Percentiles rank a stretch among this genome's conserved stretches.
Conservation (phyloP, 2,113 vertebrate species). For the Cnemophilus loriae region DNA sequence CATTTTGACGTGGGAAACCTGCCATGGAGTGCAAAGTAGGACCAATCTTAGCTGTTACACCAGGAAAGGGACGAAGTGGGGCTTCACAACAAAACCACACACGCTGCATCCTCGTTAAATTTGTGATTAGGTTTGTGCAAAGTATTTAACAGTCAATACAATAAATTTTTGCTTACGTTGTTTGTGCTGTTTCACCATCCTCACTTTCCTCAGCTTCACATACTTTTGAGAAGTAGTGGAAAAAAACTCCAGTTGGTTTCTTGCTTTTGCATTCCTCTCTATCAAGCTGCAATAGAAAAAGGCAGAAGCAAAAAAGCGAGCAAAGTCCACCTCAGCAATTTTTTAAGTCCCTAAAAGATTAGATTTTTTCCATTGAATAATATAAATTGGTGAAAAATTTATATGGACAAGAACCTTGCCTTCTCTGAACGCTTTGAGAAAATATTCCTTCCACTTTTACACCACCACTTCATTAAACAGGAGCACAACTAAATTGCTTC, state of each 20-base stretch:
- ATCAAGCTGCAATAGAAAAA: neutral
- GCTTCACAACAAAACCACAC: neutral
- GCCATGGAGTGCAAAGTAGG: neutral
- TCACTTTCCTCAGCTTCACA: neutral
- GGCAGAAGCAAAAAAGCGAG: neutral
- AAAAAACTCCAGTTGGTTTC: neutral
- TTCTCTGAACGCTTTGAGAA: neutral
- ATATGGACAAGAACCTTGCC: neutral
- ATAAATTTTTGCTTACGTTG: neutral
- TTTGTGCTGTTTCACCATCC: neutral
- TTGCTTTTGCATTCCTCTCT: neutral
- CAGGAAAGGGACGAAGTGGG: neutral
- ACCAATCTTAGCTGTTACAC: neutral
- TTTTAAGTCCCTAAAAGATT: neutral
- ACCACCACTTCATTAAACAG: neutral
- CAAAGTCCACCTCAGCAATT: neutral
- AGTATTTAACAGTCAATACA: neutral
- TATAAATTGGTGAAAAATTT: neutral
- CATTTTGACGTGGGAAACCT: neutral
- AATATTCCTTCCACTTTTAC: neutral
- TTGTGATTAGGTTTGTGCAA: neutral
- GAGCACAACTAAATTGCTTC: neutral
- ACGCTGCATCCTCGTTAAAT: accelerated
- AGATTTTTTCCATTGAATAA: neutral
- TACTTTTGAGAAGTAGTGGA: neutral